These are phyloP conservation scores for Epinotia ramella DNA, from an alignment of 2,888 invertebrate genomes.

Conservation along the genomic window DNA sequence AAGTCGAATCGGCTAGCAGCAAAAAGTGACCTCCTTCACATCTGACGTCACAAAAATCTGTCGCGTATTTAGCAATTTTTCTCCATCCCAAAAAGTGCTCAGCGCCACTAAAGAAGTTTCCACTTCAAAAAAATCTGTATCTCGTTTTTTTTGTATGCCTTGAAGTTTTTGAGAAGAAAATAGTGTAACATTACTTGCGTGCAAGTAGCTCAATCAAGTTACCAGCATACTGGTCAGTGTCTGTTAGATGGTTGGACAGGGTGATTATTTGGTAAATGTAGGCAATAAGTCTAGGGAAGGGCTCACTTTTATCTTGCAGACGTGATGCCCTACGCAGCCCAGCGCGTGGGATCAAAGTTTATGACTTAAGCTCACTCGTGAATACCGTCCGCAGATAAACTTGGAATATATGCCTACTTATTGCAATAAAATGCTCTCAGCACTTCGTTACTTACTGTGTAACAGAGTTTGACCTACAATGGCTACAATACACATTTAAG, in stretches of 20 bases:
- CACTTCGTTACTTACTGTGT: too few species aligned
- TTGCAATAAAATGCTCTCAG: not conserved
- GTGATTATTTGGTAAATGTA: slow-evolving; percentile 45
- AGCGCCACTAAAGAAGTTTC: too few species aligned
- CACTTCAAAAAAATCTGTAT: too few species aligned
- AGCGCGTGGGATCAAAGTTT: slow-evolving; percentile 44
- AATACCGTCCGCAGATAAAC: slow-evolving; percentile 23
- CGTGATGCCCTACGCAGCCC: slow-evolving; percentile 40
- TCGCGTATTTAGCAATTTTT: too few species aligned
- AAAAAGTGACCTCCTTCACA: too few species aligned
- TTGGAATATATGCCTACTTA: not conserved
- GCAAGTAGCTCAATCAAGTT: not conserved
- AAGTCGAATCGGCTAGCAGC: too few species aligned
- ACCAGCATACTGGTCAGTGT: slow-evolving; percentile 10
- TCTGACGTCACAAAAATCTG: too few species aligned
- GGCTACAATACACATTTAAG: too few species aligned
- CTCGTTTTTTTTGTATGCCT: too few species aligned
- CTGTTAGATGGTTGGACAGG: slow-evolving; percentile 29
- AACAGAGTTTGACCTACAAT: too few species aligned
- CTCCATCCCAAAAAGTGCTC: too few species aligned
- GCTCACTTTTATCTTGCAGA: slow-evolving; percentile 44
- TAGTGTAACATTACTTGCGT: slow-evolving; percentile 7
- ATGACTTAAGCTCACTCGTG: slow-evolving; percentile 44
- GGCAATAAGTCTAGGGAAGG: slow-evolving; percentile 44
- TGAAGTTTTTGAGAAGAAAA: not conserved